These are phyloP conservation scores for Gallinago stenura DNA, from an alignment of 2,797 vertebrate species.

Conservation along the genomic window DNA sequence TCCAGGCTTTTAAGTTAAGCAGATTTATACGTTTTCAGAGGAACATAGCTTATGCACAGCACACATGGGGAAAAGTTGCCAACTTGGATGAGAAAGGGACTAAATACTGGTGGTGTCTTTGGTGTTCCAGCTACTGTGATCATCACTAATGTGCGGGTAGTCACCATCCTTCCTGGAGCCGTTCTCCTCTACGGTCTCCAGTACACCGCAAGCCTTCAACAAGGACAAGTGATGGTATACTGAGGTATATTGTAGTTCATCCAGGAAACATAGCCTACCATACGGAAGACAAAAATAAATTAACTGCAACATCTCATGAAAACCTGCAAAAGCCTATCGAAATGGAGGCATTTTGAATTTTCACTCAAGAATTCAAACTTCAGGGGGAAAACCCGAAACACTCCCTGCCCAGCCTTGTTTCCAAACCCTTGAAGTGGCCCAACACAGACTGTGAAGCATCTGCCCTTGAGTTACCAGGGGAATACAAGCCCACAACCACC, in stretches of 20 bases:
- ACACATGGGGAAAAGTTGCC: neutral
- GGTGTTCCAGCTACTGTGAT: neutral
- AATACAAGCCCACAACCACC: neutral
- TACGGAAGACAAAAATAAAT: neutral
- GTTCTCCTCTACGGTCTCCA: neutral
- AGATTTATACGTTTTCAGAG: constrained; percentile 1
- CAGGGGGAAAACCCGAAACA: neutral
- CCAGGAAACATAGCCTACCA: neutral
- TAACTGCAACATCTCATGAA: neutral
- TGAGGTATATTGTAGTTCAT: neutral
- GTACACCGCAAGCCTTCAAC: neutral
- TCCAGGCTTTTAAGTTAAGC: constrained; percentile 53
- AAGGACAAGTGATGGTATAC: neutral
- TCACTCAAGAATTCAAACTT: constrained; percentile 2
- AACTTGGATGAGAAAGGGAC: neutral
- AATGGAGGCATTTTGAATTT: neutral
- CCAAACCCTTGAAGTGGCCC: neutral
- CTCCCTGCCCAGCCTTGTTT: neutral
- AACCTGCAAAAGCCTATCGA: neutral
- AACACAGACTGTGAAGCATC: neutral
- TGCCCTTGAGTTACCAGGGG: neutral
- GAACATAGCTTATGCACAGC: neutral
- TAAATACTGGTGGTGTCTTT: neutral
- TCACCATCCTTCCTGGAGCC: neutral
- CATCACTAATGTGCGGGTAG: neutral